phyloP scores from a whole-genome alignment of 1,140 invertebrate genomes.

The Riptortus pedestris region DNA sequence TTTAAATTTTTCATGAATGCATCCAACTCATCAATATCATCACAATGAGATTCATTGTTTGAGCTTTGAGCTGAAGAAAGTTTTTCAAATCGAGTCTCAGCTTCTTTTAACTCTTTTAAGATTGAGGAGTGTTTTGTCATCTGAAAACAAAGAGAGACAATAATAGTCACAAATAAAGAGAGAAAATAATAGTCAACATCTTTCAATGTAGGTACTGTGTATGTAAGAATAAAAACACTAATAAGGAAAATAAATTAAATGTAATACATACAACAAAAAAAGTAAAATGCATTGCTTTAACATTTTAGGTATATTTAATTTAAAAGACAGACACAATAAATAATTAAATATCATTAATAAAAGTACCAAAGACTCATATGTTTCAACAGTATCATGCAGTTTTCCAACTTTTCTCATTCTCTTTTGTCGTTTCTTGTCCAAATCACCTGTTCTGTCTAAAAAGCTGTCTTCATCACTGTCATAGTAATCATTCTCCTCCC shows the following conservation, averaged over 20 bases:
- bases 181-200: too few species aligned
- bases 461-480: conserved; percentile 97
- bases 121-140: conserved; percentile 55
- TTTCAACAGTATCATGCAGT: conserved; percentile 49
- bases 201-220: too few species aligned
- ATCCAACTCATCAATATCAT: conserved; percentile 55
- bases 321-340: too few species aligned
- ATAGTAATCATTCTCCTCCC: conserved; percentile 85
- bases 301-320: too few species aligned
- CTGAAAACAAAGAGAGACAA: conserved; percentile 47
- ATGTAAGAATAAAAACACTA: too few species aligned
- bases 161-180: too few species aligned
- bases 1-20: conserved; percentile 58
- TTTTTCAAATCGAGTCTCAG: conserved; percentile 32
- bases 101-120: conserved; percentile 42
- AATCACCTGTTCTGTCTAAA: conserved; percentile 84
- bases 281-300: too few species aligned
- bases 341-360: too few species aligned
- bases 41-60: conserved; percentile 31
- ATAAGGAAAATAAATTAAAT: too few species aligned
- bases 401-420: conserved; percentile 61
- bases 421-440: conserved; percentile 75
- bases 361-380: conserved; percentile 68
- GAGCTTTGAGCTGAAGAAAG: background rate
- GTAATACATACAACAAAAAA: too few species aligned